Evolutionary conservation across 2,888 invertebrate species (phyloP), one percentile per base, ranked within the genome.

Genomic region (Habrosyne pyritoides): DNA sequence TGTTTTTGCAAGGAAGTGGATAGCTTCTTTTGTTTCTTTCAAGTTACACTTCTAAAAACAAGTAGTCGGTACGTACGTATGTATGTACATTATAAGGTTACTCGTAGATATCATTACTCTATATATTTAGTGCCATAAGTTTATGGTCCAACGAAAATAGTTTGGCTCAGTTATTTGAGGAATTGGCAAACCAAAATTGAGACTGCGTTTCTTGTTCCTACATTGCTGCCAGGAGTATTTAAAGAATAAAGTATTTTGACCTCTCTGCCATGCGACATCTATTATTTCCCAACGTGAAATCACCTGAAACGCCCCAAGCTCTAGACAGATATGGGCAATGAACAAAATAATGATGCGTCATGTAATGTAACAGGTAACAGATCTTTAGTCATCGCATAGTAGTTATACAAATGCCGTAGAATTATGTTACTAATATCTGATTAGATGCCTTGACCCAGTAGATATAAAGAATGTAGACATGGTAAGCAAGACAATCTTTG

Each of bases 381-480:
- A 22, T 7, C 2, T 26, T 30, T 28, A 30, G 50, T 30, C 50
- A 50, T 50, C 18, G 18, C 30, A 18, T 42, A 8, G 42, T 18
- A 14, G 42, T 42, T 18, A 42, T 18, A 8, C 28, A 18, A 30
- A 50, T 28, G 24, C 50, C 10, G 28, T 26, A 50, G 42, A 42
- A 42, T 42, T 42, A 42, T 18, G 42, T 18, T 42, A 42, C n/a
- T 24, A 7, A 30, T 50, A 14, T 30, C 28, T 28, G 28, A 28
- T 4, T 28, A 30, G 12, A 10, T 30, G 14, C 50, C 50, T 50
- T 50, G 50, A 50, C 50, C 50, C 22, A 50, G 50, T 21, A 50
- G 50, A 6, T 28, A 30, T 26, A 50, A n/a, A 18, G 21, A 21
- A 1, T 50, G 21, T 30, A 42, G 42, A 18, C 18, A 42, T 2